Conservation (phyloP, 2,888 invertebrate species). For the Nephrotoma guestfalica region DNA sequence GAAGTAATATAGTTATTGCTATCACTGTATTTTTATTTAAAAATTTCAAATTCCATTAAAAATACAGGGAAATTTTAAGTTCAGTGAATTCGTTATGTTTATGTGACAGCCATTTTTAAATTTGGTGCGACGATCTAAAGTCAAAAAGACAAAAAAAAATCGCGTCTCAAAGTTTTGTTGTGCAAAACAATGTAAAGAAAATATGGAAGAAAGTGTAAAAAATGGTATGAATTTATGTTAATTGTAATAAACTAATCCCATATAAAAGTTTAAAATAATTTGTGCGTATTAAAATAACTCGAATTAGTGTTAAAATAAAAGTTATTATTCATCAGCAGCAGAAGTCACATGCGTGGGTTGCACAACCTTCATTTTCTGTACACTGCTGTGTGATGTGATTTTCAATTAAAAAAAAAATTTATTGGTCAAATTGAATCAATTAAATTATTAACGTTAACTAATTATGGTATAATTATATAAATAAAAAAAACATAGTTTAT, state of each 20-base stretch:
- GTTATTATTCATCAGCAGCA: not conserved
- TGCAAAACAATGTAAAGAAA: conserved; percentile 2
- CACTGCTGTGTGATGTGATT: not conserved
- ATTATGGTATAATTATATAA: not conserved
- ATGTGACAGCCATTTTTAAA: not conserved
- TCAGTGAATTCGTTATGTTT: not conserved
- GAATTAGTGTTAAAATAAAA: not conserved
- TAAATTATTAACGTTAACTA: not conserved
- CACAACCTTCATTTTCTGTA: not conserved
- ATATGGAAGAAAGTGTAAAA: conserved; percentile 4
- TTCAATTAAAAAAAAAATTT: not conserved
- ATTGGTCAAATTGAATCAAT: not conserved
- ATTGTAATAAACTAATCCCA: not conserved
- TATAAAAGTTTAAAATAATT: not conserved
- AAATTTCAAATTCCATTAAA: not conserved
- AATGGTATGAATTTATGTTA: conserved; percentile 1
- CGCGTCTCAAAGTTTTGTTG: not conserved
- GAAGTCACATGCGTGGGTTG: conserved; percentile 3
- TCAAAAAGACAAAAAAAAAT: not conserved
- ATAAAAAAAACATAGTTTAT: not conserved
- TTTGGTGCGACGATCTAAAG: not conserved
- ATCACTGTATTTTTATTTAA: not conserved
- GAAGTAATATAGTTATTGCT: too few relatives aligned
- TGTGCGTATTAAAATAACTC: not conserved
- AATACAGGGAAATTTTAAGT: not conserved